Conservation (phyloP, 2,113 vertebrate genomes). For the Desmodus rotundus region DNA sequence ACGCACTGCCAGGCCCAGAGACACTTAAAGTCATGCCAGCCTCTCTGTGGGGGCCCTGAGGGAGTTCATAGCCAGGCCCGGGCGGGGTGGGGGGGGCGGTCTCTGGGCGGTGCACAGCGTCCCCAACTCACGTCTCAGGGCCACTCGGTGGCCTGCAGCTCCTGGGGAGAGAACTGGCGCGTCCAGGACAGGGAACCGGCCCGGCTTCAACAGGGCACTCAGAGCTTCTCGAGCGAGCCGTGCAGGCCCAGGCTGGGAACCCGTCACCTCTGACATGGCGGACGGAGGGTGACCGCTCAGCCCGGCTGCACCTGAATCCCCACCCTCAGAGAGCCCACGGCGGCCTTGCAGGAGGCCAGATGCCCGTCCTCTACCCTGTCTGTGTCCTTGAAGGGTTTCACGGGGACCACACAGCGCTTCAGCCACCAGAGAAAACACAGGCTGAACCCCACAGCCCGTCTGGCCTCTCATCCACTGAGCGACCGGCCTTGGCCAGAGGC, state of each 20-base stretch:
- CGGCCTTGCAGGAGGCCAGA: neutral
- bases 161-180: no score
- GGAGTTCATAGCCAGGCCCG: conserved; percentile 58
- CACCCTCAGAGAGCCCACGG: neutral
- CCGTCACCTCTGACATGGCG: no score
- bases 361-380: neutral
- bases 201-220: neutral
- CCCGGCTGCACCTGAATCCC: neutral
- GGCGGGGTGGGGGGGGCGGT: no score
- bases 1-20: conserved; percentile 67
- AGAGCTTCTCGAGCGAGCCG: no score
- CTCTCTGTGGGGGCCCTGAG: conserved; percentile 63
- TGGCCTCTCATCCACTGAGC: accelerated
- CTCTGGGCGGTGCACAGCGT: accelerated
- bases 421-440: neutral
- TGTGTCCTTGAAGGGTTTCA: accelerated
- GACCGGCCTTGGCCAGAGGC: accelerated
- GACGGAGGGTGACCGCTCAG: neutral
- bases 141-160: neutral
- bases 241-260: neutral
- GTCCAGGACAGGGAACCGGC: neutral
- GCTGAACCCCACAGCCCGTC: neutral
- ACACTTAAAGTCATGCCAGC: conserved; percentile 66
- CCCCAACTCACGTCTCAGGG: neutral
- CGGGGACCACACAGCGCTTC: accelerated